Percentiles rank a stretch among this genome's conserved stretches.
Evolutionary conservation across 2,113 vertebrate species (phyloP).

Genomic region (Columba livia): DNA sequence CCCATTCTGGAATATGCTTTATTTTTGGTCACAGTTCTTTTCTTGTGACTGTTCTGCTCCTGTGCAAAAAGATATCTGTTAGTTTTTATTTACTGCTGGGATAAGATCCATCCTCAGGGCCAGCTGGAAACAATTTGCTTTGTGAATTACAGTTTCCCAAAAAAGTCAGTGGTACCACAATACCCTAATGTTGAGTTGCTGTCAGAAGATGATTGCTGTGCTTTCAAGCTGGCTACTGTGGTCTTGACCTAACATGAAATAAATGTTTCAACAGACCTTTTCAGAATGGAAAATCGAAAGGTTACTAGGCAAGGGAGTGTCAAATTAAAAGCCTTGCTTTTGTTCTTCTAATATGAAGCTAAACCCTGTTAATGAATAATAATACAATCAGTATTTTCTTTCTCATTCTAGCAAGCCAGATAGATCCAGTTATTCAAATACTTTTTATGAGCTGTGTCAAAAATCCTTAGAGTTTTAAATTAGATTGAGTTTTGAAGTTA

Average conservation of each 20-base stretch:
- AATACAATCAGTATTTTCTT: not conserved
- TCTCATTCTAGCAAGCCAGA: not conserved
- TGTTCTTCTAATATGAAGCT: not conserved
- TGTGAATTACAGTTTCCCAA: slow-evolving; percentile 21
- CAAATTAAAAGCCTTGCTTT: not conserved
- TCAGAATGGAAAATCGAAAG: not conserved
- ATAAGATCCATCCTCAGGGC: not conserved
- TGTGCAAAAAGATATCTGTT: not conserved
- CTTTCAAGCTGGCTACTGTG: not conserved
- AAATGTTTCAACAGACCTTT: not conserved
- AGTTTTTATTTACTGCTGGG: not conserved
- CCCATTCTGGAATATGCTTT: not conserved
- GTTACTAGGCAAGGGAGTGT: not conserved
- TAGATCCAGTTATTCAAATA: not conserved
- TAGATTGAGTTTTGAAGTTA: not conserved
- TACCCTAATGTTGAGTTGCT: not conserved
- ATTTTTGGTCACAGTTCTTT: not conserved
- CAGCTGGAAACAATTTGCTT: not conserved
- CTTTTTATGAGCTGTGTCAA: not conserved
- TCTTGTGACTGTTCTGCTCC: not conserved
- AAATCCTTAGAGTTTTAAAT: not conserved
- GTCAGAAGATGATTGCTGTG: not conserved
- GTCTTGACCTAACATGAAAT: not conserved
- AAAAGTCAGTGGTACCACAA: not conserved
- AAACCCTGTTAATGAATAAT: not conserved